Evolutionary conservation across 2,888 invertebrate genomes (phyloP), one percentile per base, ranked within the genome.

Genomic region (Macropis europaea): DNA sequence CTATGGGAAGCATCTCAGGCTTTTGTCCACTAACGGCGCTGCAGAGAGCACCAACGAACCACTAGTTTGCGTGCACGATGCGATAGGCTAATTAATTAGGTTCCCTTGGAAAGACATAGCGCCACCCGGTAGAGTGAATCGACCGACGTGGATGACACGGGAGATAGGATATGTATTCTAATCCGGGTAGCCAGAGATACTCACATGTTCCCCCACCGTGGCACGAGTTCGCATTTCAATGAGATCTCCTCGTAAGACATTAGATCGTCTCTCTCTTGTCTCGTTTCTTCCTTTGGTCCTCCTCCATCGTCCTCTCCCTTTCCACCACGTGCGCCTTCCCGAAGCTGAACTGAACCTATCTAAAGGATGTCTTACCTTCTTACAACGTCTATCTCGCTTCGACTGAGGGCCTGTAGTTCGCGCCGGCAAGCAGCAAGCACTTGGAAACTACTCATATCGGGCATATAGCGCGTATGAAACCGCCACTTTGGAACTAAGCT

Each of bases 401-500:
- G 19, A 0, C 34, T 3, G 32, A 34, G n/a, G 60, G 63, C 53
- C 54, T 24, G 66, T 40, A 67, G 60, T 30, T 57, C 34, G 53
- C 56, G 36, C 64, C 69, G 52, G 47, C 54, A 54, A 71, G 63
- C 57, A 63, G 60, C 68, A 75, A 73, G 62, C 57, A 70, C 75
- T 77, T 50, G 76, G 77, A 52, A 79, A 78, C 79, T 74, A 78
- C 78, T 81, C 83, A 81, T 80, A 83, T 83, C 79, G 76, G 61
- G 63, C 64, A 74, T 68, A 71, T 72, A 71, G 63, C 77, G 79
- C 80, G 82, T 77, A 82, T 80, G 85, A 84, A 87, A 84, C 83
- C 82, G 70, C 84, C 79, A 85, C 82, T 86, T 86, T 81, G 79
- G 59, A 87, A 86, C 81, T 85, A 82, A 83, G 76, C 76, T 73